phyloP scores from a whole-genome alignment of 2,888 invertebrate species.

The Oxyteleia sp. region DNA sequence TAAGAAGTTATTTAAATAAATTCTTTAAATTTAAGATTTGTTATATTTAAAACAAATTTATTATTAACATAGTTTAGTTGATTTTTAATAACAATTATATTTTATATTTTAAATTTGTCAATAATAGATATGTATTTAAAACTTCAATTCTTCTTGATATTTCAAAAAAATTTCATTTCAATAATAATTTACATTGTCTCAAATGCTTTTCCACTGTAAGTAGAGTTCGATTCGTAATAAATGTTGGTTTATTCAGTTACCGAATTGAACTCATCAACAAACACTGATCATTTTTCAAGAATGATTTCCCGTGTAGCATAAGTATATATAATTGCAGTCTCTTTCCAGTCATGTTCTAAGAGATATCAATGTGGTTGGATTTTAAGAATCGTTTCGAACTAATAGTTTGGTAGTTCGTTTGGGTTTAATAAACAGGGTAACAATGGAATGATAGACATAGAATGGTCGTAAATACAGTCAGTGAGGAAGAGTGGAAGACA shows the following conservation, averaged over 20 bases:
- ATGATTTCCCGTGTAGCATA: constrained; percentile 57
- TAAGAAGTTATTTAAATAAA: too few species aligned
- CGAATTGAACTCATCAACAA: neutral
- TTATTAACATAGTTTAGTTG: too few species aligned
- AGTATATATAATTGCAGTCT: constrained; percentile 38
- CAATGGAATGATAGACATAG: constrained; percentile 40
- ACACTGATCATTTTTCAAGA: constrained; percentile 57
- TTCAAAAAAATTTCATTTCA: too few species aligned
- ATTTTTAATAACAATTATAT: too few species aligned
- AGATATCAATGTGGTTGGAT: constrained; percentile 28
- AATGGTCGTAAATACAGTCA: constrained; percentile 16
- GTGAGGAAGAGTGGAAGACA: constrained; percentile 23
- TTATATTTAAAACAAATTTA: too few species aligned
- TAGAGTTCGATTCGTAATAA: neutral
- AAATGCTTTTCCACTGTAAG: neutral
- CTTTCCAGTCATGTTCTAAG: constrained; percentile 49
- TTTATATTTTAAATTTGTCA: too few species aligned
- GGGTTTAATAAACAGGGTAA: constrained; percentile 18
- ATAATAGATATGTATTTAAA: too few species aligned
- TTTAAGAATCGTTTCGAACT: constrained; percentile 9
- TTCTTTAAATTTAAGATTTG: too few species aligned
- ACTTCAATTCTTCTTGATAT: too few species aligned
- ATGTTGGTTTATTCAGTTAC: neutral
- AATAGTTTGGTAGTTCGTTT: neutral
- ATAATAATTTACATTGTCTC: too few species aligned